A percentile compares a stretch with the other conserved stretches of the same genome.
These are phyloP conservation scores for Chaetops frenatus DNA, from an alignment of 2,113 vertebrate species.

Conservation along the genomic window DNA sequence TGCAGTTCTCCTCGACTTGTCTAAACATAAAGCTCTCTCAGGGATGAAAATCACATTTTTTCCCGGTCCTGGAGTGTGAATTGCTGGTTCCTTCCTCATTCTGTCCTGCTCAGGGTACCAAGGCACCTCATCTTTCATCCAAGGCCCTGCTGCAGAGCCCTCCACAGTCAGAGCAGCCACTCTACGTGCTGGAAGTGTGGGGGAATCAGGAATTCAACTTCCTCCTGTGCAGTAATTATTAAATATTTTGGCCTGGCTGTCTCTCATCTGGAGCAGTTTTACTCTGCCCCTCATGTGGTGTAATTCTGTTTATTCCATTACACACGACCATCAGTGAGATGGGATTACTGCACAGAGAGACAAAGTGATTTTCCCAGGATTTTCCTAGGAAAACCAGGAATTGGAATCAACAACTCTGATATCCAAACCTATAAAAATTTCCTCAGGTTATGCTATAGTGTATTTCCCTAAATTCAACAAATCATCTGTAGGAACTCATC, in stretches of 20 bases:
- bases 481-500: neutral
- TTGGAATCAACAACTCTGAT: neutral
- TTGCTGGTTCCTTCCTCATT: neutral
- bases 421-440: neutral
- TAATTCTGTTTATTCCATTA: neutral
- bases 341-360: neutral
- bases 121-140: neutral
- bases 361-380: neutral
- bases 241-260: neutral
- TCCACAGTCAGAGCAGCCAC: neutral
- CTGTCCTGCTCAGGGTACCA: neutral
- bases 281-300: fast-evolving
- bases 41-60: neutral
- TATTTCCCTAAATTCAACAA: neutral
- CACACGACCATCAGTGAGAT: neutral
- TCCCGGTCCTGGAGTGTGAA: neutral
- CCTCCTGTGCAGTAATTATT: neutral
- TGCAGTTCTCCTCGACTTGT: neutral
- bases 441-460: neutral
- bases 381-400: neutral
- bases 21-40: neutral
- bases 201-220: neutral
- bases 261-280: neutral
- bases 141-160: neutral
- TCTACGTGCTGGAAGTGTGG: fast-evolving